Percentiles rank a stretch among this genome's conserved stretches.
phyloP scores from a whole-genome alignment of 2,113 vertebrate genomes.

The Ellobius talpinus region DNA sequence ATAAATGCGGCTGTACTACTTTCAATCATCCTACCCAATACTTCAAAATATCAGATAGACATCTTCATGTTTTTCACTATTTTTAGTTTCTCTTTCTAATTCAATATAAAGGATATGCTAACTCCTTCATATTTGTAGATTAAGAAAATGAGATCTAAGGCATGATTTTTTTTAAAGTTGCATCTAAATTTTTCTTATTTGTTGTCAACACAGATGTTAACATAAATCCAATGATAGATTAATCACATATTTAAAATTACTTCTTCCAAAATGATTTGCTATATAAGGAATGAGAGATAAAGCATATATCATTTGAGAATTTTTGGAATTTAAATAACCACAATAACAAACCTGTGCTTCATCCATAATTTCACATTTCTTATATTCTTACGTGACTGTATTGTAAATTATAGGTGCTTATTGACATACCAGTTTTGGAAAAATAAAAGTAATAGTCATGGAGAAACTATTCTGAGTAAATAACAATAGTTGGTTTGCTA shows the following conservation, averaged over 20 bases:
- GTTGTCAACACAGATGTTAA: background rate
- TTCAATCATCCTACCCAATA: background rate
- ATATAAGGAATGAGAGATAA: background rate
- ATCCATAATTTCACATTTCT: background rate
- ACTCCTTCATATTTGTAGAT: conserved; percentile 21
- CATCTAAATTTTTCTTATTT: background rate
- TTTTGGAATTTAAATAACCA: conserved; percentile 31
- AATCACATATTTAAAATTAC: conserved; percentile 1
- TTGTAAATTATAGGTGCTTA: background rate
- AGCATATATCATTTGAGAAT: background rate
- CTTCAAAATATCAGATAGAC: background rate
- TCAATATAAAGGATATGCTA: background rate
- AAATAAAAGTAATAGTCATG: background rate
- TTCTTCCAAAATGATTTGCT: background rate
- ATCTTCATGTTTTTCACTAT: background rate
- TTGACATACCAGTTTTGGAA: background rate
- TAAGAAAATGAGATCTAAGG: conserved; percentile 2
- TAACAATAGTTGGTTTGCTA: background rate
- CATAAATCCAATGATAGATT: background rate
- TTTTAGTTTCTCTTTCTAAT: conserved; percentile 5
- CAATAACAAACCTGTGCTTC: background rate
- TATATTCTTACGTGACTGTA: background rate
- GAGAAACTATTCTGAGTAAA: background rate
- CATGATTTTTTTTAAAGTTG: background rate
- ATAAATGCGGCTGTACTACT: accelerated